Evolutionary conservation across 1,140 invertebrate genomes (phyloP).

Genomic region (Cephus cinctus): DNA sequence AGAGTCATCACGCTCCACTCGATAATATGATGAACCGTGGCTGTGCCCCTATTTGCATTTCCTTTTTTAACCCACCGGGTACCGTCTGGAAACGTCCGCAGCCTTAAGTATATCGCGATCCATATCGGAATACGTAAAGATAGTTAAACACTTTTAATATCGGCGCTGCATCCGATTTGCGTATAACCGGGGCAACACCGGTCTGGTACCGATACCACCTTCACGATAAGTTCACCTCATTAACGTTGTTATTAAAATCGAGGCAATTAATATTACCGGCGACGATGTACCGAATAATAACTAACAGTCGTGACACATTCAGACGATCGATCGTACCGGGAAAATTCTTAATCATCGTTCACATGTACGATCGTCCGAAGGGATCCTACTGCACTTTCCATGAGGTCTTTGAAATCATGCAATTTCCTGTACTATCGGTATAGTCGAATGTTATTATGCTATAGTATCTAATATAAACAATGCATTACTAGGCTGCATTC

Average conservation of each 20-base stretch:
- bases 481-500: too few species aligned
- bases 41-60: not conserved
- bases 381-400: too few species aligned
- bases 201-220: constrained; percentile 17
- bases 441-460: too few species aligned
- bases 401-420: too few species aligned
- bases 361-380: too few species aligned
- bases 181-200: constrained; percentile 26
- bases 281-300: too few species aligned
- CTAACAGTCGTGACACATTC: too few species aligned
- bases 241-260: constrained; percentile 39
- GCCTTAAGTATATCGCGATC: constrained; percentile 24
- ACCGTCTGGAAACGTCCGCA: too few species aligned
- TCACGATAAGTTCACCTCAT: constrained; percentile 35
- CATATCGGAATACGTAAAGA: constrained; percentile 21
- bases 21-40: constrained; percentile 23
- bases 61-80: constrained; percentile 2
- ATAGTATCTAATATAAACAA: too few species aligned
- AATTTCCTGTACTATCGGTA: too few species aligned
- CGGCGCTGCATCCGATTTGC: constrained; percentile 28
- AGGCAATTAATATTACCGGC: constrained; percentile 34
- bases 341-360: too few species aligned
- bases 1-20: constrained; percentile 13
- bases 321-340: too few species aligned
- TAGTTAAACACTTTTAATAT: constrained; percentile 21